These are phyloP conservation scores for Gila orcuttii DNA, from an alignment of 2,113 vertebrate species.

Conservation along the genomic window DNA sequence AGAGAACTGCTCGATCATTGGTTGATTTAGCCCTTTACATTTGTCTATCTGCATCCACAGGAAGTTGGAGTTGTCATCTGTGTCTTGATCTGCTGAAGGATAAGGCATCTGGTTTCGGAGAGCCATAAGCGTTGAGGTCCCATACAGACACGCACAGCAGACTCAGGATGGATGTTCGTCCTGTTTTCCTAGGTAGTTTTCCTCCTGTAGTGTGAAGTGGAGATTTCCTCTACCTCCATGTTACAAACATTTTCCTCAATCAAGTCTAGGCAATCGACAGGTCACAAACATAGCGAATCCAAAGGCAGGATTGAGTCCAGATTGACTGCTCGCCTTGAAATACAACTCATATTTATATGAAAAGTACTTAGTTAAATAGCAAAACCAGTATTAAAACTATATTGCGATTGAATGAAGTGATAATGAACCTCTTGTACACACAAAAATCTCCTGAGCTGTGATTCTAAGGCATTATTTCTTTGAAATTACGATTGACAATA, in stretches of 20 bases:
- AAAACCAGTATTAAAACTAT: not conserved
- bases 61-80: constrained; percentile 98
- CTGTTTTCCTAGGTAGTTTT: constrained; percentile 55
- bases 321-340: constrained; percentile 20
- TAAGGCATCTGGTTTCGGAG: constrained; percentile 86
- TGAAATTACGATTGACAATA: not conserved
- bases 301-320: constrained; percentile 50
- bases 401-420: not conserved
- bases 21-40: too few species aligned
- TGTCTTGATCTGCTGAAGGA: constrained; percentile 94
- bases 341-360: not conserved
- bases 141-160: constrained; percentile 20
- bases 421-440: not conserved
- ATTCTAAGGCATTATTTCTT: not conserved
- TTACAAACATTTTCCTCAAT: constrained; percentile 18
- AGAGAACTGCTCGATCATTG: too few species aligned
- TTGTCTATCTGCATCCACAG: constrained; percentile 65
- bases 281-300: constrained; percentile 61
- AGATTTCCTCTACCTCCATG: constrained; percentile 61
- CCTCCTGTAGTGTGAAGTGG: constrained; percentile 44
- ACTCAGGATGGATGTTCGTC: constrained; percentile 33
- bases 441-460: not conserved
- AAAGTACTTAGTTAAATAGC: not conserved
- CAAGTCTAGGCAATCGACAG: constrained; percentile 52
- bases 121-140: constrained; percentile 59